Evolutionary conservation across 2,113 vertebrate species (phyloP), one percentile per base, ranked within the genome.

Genomic region (Cathartes aura): DNA sequence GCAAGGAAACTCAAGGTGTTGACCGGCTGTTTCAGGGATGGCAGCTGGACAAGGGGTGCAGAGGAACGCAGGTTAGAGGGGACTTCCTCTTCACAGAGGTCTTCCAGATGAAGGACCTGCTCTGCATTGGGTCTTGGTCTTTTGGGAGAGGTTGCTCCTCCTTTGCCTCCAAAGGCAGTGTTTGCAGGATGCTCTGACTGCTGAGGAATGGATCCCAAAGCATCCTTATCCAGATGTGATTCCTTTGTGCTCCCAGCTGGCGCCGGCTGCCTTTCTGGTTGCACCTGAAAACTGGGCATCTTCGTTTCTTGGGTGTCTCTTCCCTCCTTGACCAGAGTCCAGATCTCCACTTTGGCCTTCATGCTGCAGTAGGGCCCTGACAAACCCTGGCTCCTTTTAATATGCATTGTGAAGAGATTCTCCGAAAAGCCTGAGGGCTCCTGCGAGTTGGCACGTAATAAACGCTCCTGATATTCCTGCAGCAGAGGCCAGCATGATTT

Each of bases 271-370:
- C 42, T 47, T 45, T 86, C 64, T 58, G 42, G 24, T n/a, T 87
- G 82, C 42, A 40, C 21, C 12, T 6, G 21, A 38, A 52, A 62
- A 45, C 20, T 22, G 24, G 27, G 56, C 18, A 36, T 84, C 70
- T 64, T 93, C 27, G 34, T 8, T 72, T 29, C 87, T 62, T 27
- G 42, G 29, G 15, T 32, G 43, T 47, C 22, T 80, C 32, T 87
- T 29, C 50, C 52, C 4, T 34, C 60, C 17, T 90, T 85, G n/a
- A 87, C 17, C 43, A 96, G 26, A 36, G 81, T 66, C 98, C 98
- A 98, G 71, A 98, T 50, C 52, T 88, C 91, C 21, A 15, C 95
- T 90, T 98, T 99, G 94, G 75, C 89, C 45, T 91, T 97, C n/a
- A 34, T 97, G 93, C 98, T 98, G 12, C 95, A 98, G 95, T 98